Base-by-base conservation (phyloP, 2,888 invertebrate species). In the Hirtodrosophila duncani region DNA sequence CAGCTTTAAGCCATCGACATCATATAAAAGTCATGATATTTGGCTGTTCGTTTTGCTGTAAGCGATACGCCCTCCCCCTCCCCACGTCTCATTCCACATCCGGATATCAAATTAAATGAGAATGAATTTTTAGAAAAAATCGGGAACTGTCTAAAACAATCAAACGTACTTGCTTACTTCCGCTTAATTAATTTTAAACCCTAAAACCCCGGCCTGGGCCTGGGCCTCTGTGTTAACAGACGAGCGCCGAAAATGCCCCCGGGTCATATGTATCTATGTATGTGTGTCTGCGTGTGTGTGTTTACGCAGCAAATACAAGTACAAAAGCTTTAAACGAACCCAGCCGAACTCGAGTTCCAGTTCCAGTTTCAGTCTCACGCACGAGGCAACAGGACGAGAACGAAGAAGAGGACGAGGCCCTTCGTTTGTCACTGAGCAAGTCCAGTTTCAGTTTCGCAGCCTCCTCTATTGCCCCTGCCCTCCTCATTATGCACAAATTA, bases 111-210 rank as follows among this genome's bases (percentile, higher is more conserved):
- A 64, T 57, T 41, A 56, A 55, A 63, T 55, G 37, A 18, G 33
- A 57, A 65, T 49, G 43, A 58, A 24, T 58, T 52, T 51, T 55
- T 43, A 42, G 21, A 45, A 44, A 60, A 3, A 67, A 58, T 58
- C 59, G 51, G 62, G 14, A 74, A 62, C 69, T 74, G 72, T 72
- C 72, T 72, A 77, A 74, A 74, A 72, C 72, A 77, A 77, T 75
- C 77, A 75, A 72, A 75, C 41, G 67, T 63, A 67, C 72, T 77
- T 62, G 64, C 69, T 77, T 64, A 64, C 69, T 72, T 72, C 72
- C 74, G 74, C 78, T 74, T 74, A 78, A 74, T 74, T 74, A 74
- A 74, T 72, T 78, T 78, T 63, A 65, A 74, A 74, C 78, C 74
- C 74, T 53, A 65, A 67, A 61, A 63, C 56, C 66, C 63, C 53